phyloP scores from a whole-genome alignment of 2,888 invertebrate genomes.

The Chelonus formosanus region DNA sequence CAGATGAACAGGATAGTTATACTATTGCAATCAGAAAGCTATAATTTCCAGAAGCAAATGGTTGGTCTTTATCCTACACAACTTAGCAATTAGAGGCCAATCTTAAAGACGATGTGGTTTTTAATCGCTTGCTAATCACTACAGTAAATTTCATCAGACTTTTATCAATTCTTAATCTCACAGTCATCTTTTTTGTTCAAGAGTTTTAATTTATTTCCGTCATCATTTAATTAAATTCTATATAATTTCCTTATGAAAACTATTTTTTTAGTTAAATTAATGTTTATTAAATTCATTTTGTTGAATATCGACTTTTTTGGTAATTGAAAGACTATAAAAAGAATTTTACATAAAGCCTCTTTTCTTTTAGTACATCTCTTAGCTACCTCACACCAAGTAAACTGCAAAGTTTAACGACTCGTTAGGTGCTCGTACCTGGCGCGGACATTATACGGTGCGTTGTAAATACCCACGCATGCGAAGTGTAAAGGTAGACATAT shows the following conservation, averaged over 20 bases:
- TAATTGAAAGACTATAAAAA: conserved; percentile 4
- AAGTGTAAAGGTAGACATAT: conserved; percentile 6
- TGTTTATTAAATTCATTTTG: not conserved
- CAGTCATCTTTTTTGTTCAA: conserved; percentile 3
- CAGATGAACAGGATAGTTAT: conserved; percentile 1
- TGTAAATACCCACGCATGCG: conserved; percentile 35
- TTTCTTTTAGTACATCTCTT: conserved; percentile 19
- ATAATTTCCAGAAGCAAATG: conserved; percentile 23
- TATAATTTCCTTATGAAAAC: too few species aligned
- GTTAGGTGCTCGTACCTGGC: conserved; percentile 41
- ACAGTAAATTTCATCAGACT: conserved; percentile 41
- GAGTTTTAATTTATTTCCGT: not conserved
- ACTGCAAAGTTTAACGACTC: conserved; percentile 49
- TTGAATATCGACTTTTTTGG: not conserved
- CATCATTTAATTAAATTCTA: not conserved
- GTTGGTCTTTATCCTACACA: conserved; percentile 23
- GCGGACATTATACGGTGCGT: conserved; percentile 32
- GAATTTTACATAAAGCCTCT: not conserved
- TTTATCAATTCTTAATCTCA: conserved; percentile 2
- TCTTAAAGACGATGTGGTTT: conserved; percentile 23
- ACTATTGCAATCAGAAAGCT: conserved; percentile 12
- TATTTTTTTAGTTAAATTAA: too few species aligned
- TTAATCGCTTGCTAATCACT: conserved; percentile 50
- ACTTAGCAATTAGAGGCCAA: conserved; percentile 31
- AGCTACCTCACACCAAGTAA: conserved; percentile 38